These are phyloP conservation scores for Trilocha varians DNA, from an alignment of 2,888 invertebrate genomes.

Conservation along the genomic window DNA sequence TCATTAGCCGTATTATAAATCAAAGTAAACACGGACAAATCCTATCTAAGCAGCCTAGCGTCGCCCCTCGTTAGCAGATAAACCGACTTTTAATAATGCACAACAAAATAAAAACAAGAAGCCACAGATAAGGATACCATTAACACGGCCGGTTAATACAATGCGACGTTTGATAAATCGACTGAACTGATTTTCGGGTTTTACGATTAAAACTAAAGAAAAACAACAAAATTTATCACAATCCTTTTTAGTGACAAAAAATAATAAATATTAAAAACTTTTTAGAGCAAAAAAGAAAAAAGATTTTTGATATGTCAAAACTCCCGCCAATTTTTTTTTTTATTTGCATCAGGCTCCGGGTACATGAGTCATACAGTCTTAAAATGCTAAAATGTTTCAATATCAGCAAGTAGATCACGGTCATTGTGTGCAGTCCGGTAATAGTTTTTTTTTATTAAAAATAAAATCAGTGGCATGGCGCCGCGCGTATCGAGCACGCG, in stretches of 20 bases:
- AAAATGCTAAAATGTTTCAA: slow-evolving; percentile 21
- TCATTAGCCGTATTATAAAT: slow-evolving; percentile 10
- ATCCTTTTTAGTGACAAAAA: not conserved
- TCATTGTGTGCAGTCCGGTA: slow-evolving; percentile 27
- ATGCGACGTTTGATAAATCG: slow-evolving; percentile 49
- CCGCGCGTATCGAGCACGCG: slow-evolving; percentile 63
- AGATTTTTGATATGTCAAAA: not conserved
- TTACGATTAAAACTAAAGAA: slow-evolving; percentile 15
- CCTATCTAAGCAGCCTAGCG: slow-evolving; percentile 19
- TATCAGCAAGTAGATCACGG: slow-evolving; percentile 48
- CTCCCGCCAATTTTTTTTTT: not conserved
- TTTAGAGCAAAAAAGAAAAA: not conserved
- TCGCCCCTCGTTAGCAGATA: slow-evolving; percentile 45
- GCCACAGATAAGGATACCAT: slow-evolving; percentile 50
- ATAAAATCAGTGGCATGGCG: slow-evolving; percentile 67
- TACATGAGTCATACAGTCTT: slow-evolving; percentile 1
- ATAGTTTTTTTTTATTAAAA: slow-evolving; percentile 35
- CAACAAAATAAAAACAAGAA: slow-evolving; percentile 48
- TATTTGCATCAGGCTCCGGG: not conserved
- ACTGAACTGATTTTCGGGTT: slow-evolving; percentile 18
- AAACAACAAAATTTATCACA: not conserved
- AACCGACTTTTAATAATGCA: slow-evolving; percentile 50
- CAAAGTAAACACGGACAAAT: slow-evolving; percentile 9
- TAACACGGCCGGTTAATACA: slow-evolving; percentile 58
- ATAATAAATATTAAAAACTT: not conserved